A percentile compares a stretch with the other conserved stretches of the same genome.
Evolutionary conservation across 2,888 invertebrate genomes (phyloP).

Genomic region (Alloplasta piceator): DNA sequence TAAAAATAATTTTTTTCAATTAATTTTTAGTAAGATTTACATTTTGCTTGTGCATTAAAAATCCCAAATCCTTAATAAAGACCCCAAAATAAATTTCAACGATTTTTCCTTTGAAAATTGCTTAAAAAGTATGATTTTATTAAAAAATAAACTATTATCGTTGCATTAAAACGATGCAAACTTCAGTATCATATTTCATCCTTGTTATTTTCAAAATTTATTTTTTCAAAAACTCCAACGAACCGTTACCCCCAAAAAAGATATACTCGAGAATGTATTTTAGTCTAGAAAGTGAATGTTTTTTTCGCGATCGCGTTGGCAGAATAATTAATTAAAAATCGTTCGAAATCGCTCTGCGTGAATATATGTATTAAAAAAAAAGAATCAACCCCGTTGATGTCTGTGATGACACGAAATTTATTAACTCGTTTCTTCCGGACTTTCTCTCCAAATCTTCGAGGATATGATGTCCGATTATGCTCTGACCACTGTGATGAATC

Average conservation of each 20-base stretch:
- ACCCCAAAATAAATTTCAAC: too few species aligned
- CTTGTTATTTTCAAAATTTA: too few species aligned
- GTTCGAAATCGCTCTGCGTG: constrained; percentile 8
- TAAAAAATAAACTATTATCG: too few species aligned
- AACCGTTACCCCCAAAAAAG: not conserved
- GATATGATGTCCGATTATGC: not conserved
- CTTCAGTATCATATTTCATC: too few species aligned
- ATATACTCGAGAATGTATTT: constrained; percentile 16
- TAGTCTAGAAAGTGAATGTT: constrained; percentile 22
- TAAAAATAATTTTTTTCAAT: too few species aligned
- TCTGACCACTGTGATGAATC: not conserved
- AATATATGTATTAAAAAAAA: not conserved
- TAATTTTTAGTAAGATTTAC: too few species aligned
- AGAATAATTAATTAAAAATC: not conserved
- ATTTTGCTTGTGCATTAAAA: too few species aligned
- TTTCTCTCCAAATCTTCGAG: constrained; percentile 25
- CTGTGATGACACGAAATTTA: not conserved
- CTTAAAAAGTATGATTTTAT: too few species aligned
- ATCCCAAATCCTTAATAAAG: too few species aligned
- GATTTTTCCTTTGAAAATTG: too few species aligned
- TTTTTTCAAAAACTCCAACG: too few species aligned
- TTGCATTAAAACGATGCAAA: too few species aligned
- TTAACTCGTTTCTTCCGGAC: constrained; percentile 23
- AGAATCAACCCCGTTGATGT: constrained; percentile 13
- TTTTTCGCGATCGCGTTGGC: not conserved